Evolutionary conservation across 2,113 vertebrate species (phyloP).

Genomic region (Poeciliopsis occidentalis): DNA sequence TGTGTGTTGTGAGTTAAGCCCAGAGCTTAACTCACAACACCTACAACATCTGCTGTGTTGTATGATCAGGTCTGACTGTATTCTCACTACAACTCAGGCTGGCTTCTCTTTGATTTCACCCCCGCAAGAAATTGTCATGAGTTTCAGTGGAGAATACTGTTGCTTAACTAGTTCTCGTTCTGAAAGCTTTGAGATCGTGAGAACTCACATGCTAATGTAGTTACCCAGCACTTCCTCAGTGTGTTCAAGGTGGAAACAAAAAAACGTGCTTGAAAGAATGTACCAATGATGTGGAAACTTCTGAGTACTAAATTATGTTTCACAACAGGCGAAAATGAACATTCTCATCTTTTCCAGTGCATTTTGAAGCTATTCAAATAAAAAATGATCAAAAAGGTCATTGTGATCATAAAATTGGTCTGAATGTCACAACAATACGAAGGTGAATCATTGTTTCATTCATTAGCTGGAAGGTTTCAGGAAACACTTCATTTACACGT

Average conservation of each 20-base stretch:
- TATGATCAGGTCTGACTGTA: conserved; percentile 49
- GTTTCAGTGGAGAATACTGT: conserved; percentile 49
- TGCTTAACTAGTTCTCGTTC: conserved; percentile 9
- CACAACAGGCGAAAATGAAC: conserved; percentile 1
- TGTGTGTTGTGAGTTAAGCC: conserved; percentile 13
- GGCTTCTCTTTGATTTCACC: conserved; percentile 24
- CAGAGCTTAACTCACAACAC: conserved; percentile 38
- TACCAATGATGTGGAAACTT: conserved; percentile 12
- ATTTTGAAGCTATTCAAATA: conserved; percentile 7
- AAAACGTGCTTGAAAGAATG: conserved; percentile 9
- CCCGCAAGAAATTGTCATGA: conserved; percentile 40
- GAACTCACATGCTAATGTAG: conserved; percentile 35
- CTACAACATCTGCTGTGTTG: conserved; percentile 35
- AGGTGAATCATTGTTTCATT: conserved; percentile 27
- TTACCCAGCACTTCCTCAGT: conserved; percentile 11
- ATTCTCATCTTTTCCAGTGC: not conserved
- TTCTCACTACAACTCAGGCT: conserved; percentile 45
- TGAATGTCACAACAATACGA: conserved; percentile 28
- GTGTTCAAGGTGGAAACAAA: conserved; percentile 12
- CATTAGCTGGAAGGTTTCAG: conserved; percentile 37
- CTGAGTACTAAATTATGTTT: conserved; percentile 14
- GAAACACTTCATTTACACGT: conserved; percentile 42
- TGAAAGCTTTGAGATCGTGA: conserved; percentile 36
- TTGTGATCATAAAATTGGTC: conserved; percentile 13
- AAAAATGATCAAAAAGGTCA: conserved; percentile 23